A percentile compares a stretch with the other conserved stretches of the same genome.
These are phyloP conservation scores for Xyliphius kryptos DNA, from an alignment of 2,113 vertebrate genomes.

Conservation along the genomic window DNA sequence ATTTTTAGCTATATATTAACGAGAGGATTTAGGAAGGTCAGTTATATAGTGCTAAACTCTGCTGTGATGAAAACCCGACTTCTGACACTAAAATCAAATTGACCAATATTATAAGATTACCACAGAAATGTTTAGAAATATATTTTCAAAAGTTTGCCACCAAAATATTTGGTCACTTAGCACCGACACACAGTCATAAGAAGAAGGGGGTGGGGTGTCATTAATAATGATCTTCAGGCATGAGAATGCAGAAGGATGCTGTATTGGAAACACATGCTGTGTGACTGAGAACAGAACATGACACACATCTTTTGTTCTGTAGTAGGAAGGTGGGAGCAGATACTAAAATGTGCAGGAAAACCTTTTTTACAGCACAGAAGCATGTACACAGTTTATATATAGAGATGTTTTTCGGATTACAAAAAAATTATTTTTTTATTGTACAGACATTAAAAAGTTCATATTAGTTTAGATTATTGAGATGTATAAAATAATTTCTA, in stretches of 20 bases:
- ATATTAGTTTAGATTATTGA: too few relatives aligned
- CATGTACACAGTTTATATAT: too few relatives aligned
- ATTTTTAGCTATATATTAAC: too few relatives aligned
- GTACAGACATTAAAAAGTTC: too few relatives aligned
- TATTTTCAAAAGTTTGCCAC: constrained; percentile 7
- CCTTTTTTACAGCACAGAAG: neutral
- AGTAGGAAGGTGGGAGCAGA: neutral
- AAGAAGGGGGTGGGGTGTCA: constrained; percentile 10
- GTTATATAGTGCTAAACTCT: too few relatives aligned
- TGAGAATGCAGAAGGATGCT: constrained; percentile 35
- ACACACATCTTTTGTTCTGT: constrained; percentile 14
- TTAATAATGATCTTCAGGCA: constrained; percentile 43
- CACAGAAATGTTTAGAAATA: neutral
- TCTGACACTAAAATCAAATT: too few relatives aligned
- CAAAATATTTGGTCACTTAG: neutral
- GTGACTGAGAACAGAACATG: constrained; percentile 43
- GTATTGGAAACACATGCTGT: constrained; percentile 51
- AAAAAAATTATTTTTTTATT: neutral
- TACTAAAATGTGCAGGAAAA: neutral
- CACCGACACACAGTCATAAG: constrained; percentile 6
- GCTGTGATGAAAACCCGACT: too few relatives aligned
- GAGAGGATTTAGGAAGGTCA: too few relatives aligned
- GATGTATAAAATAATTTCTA: too few relatives aligned
- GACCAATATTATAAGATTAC: too few relatives aligned
- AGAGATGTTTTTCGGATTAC: neutral